Evolutionary conservation across 2,797 vertebrate genomes (phyloP).

Genomic region (Nasua narica): DNA sequence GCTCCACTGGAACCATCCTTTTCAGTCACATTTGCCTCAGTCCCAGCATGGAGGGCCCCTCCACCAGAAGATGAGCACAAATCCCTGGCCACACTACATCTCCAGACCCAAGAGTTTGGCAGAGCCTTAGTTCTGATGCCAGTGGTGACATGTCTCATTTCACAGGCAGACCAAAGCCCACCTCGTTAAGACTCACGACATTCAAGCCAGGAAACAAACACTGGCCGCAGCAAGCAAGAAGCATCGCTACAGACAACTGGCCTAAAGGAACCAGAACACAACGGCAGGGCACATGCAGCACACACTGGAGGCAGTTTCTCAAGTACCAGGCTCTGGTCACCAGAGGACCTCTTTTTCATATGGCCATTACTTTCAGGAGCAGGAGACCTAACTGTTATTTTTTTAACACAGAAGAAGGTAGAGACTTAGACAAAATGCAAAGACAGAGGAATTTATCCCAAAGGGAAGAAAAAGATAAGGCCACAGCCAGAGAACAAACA

Average conservation of each 20-base stretch:
- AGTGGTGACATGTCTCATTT: background rate
- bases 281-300: background rate
- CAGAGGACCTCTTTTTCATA: background rate
- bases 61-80: background rate
- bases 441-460: background rate
- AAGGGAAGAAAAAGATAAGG: background rate
- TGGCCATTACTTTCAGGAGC: background rate
- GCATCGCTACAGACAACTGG: background rate
- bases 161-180: background rate
- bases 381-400: background rate
- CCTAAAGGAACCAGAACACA: background rate
- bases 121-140: background rate
- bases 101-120: background rate
- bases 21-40: background rate
- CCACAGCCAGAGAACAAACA: too few species aligned
- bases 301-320: background rate
- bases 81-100: background rate
- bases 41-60: background rate
- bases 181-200: background rate
- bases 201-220: background rate
- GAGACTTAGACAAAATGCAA: background rate
- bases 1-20: background rate
- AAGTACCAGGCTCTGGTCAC: background rate
- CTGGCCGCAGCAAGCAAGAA: background rate
- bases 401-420: background rate